Conservation (phyloP, 2,113 vertebrate genomes). For the Peromyscus leucopus region DNA sequence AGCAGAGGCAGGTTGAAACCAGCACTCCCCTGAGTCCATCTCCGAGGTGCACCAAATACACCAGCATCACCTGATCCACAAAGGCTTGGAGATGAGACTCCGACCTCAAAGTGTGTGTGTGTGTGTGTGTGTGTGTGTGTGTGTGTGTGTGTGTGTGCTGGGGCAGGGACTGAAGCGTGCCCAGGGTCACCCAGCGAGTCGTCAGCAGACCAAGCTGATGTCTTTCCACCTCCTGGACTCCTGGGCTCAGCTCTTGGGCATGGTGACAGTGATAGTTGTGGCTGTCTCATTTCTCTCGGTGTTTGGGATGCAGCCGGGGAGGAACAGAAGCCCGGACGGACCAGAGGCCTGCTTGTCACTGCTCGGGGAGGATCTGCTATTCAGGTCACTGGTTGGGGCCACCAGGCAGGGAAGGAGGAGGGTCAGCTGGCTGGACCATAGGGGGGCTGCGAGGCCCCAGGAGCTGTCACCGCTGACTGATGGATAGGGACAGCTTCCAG, state of each 20-base stretch:
- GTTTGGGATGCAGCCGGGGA: not conserved
- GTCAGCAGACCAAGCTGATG: conserved; percentile 28
- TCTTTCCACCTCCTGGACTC: not conserved
- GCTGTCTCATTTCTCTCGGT: not conserved
- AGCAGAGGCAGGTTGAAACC: not conserved
- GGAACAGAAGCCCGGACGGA: not conserved
- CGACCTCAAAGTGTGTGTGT: not conserved
- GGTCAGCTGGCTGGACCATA: conserved; percentile 93
- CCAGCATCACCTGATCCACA: no score
- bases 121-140: not conserved
- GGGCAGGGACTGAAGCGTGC: not conserved
- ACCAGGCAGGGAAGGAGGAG: conserved; percentile 81
- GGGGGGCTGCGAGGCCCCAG: conserved; percentile 88
- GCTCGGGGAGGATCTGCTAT: conserved; percentile 89
- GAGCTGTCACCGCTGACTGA: conserved; percentile 96
- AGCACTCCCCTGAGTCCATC: not conserved
- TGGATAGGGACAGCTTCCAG: conserved; percentile 94
- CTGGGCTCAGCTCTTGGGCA: rapidly evolving
- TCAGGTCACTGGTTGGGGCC: conserved; percentile 90
- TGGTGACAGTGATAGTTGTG: rapidly evolving
- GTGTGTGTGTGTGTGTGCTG: not conserved
- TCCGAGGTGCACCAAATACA: not conserved
- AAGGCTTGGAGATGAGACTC: not conserved
- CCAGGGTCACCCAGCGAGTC: not conserved
- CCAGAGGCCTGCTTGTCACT: conserved; percentile 89